phyloP scores from a whole-genome alignment of 2,113 vertebrate species.

The Pangasianodon hypophthalmus region DNA sequence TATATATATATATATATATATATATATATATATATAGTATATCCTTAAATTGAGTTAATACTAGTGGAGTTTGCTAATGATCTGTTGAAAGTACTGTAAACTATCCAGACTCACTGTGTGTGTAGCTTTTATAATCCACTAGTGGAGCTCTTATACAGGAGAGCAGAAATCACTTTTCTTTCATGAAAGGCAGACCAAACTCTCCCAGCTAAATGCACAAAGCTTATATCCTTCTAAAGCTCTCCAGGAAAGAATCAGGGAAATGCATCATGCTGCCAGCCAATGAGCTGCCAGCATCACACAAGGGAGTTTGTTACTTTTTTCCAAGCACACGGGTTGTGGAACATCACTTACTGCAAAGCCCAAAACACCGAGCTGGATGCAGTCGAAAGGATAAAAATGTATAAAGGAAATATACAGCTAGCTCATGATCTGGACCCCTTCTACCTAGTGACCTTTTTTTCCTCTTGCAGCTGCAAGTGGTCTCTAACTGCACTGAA shows the following conservation, averaged over 20 bases:
- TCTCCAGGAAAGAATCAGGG: constrained; percentile 31
- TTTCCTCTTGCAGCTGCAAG: constrained; percentile 12
- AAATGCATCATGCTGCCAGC: constrained; percentile 48
- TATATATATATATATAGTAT: not conserved
- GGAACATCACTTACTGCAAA: constrained; percentile 30
- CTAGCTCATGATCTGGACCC: not conserved
- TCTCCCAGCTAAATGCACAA: constrained; percentile 31
- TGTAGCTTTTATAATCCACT: constrained; percentile 4
- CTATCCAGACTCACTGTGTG: constrained; percentile 19
- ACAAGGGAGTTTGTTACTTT: constrained; percentile 39
- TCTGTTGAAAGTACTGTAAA: not conserved
- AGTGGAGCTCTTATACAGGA: constrained; percentile 16
- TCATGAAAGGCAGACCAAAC: constrained; percentile 37
- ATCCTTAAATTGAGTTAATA: not conserved
- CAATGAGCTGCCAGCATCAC: constrained; percentile 44
- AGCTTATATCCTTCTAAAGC: constrained; percentile 39
- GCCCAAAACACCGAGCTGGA: constrained; percentile 2
- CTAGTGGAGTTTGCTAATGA: not conserved
- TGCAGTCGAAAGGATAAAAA: constrained; percentile 14
- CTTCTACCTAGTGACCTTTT: constrained; percentile 5
- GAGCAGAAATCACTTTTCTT: constrained; percentile 24
- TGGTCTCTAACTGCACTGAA: constrained; percentile 36
- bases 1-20: too few species aligned
- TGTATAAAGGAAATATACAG: constrained; percentile 21
- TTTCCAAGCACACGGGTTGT: not conserved